Base-by-base conservation (phyloP, 53 echinoderm and acorn worm species). In the Henricia sp. region DNA sequence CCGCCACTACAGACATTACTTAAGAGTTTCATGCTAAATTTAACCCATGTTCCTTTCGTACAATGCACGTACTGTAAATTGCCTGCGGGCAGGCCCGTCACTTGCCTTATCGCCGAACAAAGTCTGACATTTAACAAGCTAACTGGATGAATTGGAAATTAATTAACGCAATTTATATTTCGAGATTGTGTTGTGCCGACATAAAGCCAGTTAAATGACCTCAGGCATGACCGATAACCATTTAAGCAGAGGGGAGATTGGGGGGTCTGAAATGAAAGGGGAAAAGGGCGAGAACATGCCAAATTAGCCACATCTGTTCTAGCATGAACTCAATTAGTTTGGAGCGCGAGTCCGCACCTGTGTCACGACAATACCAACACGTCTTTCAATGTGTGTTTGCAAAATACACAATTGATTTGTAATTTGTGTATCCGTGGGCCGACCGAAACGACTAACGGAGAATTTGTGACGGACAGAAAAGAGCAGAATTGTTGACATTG, bases 281-380 rank as follows among this genome's bases (percentile, higher is more conserved):
- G 27, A 52, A 35, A 35, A 35, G 36, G 60, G 26, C 30, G 26
- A 77, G 27, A 57, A 21, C 46, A n/a, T 77, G 59, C 57, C 13
- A 43, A 59, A 59, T 77, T 12, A 39, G 59, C 59, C 23, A 58
- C 58, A n/a, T n/a, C n/a, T n/a, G n/a, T n/a, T 77, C 58, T 59
- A 59, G 77, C 57, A 57, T 40, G 77, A 77, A 59, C 58, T 77
- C 28, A 57, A 77, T 77, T 73, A 73, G 35, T 20, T 42, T 21
- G 8, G 19, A 9, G 12, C 35, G 10, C 33, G 13, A 36, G 24
- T 73, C 37, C 37, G 42, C 73, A 73, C 73, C 73, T 73, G 73
- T 51, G 73, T 73, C 73, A 52, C 52, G 34, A 51, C 36, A 32
- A 52, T 25, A 36, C 51, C 38, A 33, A 36, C 20, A 52, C 34